These are phyloP conservation scores for Steromphala cineraria DNA, from an alignment of 2,888 invertebrate genomes.

Conservation along the genomic window DNA sequence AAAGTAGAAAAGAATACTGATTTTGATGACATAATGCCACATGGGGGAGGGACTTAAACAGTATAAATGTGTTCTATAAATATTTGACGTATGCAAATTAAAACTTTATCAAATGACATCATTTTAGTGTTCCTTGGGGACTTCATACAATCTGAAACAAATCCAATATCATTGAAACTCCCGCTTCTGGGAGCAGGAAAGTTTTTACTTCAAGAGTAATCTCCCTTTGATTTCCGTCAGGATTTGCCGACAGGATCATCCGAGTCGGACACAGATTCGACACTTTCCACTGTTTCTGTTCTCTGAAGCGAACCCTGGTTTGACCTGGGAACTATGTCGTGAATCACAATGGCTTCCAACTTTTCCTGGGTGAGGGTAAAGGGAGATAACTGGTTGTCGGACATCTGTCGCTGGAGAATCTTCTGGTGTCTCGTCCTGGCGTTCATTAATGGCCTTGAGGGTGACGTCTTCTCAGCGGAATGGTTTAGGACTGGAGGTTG, in stretches of 20 bases:
- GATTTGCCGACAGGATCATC: conserved; percentile 19
- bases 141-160: too few species aligned
- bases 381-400: conserved; percentile 58
- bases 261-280: conserved; percentile 37
- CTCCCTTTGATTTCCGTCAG: not conserved
- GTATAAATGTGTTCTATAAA: too few species aligned
- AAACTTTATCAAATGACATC: too few species aligned
- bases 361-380: conserved; percentile 53
- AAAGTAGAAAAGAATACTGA: too few species aligned
- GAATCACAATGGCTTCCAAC: conserved; percentile 63
- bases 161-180: too few species aligned
- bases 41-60: too few species aligned
- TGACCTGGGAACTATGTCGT: conserved; percentile 46
- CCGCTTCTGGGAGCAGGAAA: too few species aligned
- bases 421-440: conserved; percentile 54
- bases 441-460: conserved; percentile 44
- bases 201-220: too few species aligned
- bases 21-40: too few species aligned
- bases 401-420: conserved; percentile 53
- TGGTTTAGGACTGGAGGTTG: conserved; percentile 48
- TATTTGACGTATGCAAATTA: too few species aligned
- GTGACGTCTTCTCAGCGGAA: conserved; percentile 18
- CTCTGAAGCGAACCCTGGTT: conserved; percentile 7
- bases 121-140: too few species aligned
- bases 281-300: not conserved